These are phyloP conservation scores for Balearica regulorum DNA, from an alignment of 2,797 vertebrate genomes.

Conservation along the genomic window DNA sequence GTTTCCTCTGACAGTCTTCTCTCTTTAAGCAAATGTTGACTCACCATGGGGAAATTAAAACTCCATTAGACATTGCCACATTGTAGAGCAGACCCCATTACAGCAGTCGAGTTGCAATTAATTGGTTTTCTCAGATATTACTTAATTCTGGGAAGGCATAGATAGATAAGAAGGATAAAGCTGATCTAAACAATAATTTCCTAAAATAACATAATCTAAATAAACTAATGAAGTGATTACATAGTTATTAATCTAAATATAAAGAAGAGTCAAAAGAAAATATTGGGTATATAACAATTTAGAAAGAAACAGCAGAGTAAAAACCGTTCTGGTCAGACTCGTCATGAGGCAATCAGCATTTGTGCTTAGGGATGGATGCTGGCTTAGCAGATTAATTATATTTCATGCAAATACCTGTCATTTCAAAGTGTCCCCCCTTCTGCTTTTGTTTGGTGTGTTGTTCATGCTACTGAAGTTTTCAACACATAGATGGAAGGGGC, in stretches of 20 bases:
- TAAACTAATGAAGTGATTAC: slow-evolving; percentile 67
- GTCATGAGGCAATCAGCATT: slow-evolving; percentile 25
- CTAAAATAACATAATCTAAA: slow-evolving; percentile 62
- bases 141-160: slow-evolving; percentile 53
- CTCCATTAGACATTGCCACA: slow-evolving; percentile 72
- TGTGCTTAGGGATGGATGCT: background rate
- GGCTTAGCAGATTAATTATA: slow-evolving; percentile 1
- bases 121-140: slow-evolving; percentile 73
- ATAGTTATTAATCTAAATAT: slow-evolving; percentile 57
- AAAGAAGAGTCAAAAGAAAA: slow-evolving; percentile 27
- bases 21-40: slow-evolving; percentile 73
- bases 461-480: background rate
- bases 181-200: slow-evolving; percentile 55
- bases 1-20: slow-evolving; percentile 60
- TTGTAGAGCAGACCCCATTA: slow-evolving; percentile 57
- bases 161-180: slow-evolving; percentile 24
- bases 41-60: slow-evolving; percentile 77
- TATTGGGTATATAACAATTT: background rate
- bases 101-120: slow-evolving; percentile 59
- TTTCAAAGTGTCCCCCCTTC: background rate
- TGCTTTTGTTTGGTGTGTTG: background rate
- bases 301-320: background rate
- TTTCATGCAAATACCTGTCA: slow-evolving; percentile 1
- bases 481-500: background rate
- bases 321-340: background rate